phyloP scores from a whole-genome alignment of 2,797 vertebrate genomes.

The Pelodytes ibericus region DNA sequence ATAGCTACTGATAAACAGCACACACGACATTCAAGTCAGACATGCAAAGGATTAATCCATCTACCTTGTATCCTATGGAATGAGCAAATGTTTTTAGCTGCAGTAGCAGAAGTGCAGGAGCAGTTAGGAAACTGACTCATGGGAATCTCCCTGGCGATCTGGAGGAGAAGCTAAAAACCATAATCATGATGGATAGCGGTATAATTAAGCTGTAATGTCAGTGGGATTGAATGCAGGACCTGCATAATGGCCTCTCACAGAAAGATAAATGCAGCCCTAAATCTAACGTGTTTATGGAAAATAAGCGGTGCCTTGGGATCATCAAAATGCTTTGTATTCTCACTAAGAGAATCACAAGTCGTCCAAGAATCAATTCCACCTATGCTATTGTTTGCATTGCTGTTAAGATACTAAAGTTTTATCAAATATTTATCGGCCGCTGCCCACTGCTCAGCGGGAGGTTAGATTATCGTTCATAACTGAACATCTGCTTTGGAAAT shows the following conservation, averaged over 20 bases:
- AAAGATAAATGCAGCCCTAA: slow-evolving; percentile 54
- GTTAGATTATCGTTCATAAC: slow-evolving; percentile 26
- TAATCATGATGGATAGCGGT: slow-evolving; percentile 54
- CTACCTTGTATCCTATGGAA: slow-evolving; percentile 17
- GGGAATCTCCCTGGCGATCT: slow-evolving; percentile 48
- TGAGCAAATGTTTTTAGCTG: slow-evolving; percentile 37
- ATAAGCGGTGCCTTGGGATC: slow-evolving; percentile 53
- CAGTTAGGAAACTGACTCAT: slow-evolving; percentile 47
- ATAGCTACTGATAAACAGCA: not conserved
- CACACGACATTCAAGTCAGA: not conserved
- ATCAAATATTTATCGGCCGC: slow-evolving; percentile 44
- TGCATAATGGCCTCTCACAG: slow-evolving; percentile 52
- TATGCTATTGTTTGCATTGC: slow-evolving; percentile 43
- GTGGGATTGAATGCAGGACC: slow-evolving; percentile 55
- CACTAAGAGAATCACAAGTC: slow-evolving; percentile 32
- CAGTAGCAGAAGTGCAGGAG: slow-evolving; percentile 41
- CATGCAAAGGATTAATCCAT: not conserved
- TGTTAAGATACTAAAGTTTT: slow-evolving; percentile 47
- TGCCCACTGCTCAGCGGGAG: slow-evolving; percentile 31
- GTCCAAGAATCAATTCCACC: slow-evolving; percentile 42
- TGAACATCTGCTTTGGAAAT: slow-evolving; percentile 21
- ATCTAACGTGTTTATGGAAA: slow-evolving; percentile 56
- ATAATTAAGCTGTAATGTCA: slow-evolving; percentile 57
- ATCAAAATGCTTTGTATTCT: slow-evolving; percentile 56
- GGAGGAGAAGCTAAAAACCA: slow-evolving; percentile 49